A percentile compares a stretch with the other conserved stretches of the same genome.
These are phyloP conservation scores for Acleris holmiana DNA, from an alignment of 2,888 invertebrate species.

Conservation along the genomic window DNA sequence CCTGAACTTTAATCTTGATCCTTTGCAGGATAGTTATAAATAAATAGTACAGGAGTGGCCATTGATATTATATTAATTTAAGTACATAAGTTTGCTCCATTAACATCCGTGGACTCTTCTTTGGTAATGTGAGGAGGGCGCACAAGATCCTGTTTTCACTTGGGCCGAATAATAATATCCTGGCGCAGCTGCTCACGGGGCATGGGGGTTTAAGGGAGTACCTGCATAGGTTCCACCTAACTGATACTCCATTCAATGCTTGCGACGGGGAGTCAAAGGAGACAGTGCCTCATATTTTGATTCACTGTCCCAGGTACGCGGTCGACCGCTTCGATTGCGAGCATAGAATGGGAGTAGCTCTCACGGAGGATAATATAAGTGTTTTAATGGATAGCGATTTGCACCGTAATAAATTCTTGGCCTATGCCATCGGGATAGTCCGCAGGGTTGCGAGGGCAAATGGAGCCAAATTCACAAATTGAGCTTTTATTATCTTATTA, in stretches of 20 bases:
- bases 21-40: no score
- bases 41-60: no score
- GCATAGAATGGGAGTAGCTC: background rate
- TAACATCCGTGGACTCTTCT: no score
- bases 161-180: background rate
- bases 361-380: background rate
- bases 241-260: background rate
- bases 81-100: no score
- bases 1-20: no score
- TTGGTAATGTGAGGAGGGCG: no score
- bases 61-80: no score
- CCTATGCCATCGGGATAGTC: background rate
- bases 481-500: no score
- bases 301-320: background rate
- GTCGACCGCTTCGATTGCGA: background rate
- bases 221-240: no score
- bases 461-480: background rate
- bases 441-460: background rate
- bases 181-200: background rate
- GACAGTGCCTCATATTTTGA: background rate
- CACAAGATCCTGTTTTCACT: background rate
- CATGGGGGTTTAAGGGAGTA: background rate
- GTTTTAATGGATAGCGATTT: background rate
- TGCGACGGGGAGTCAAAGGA: background rate
- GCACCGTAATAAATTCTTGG: background rate